These are phyloP conservation scores for Leptodirus hochenwartii DNA, from an alignment of 2,888 invertebrate genomes.

Conservation along the genomic window DNA sequence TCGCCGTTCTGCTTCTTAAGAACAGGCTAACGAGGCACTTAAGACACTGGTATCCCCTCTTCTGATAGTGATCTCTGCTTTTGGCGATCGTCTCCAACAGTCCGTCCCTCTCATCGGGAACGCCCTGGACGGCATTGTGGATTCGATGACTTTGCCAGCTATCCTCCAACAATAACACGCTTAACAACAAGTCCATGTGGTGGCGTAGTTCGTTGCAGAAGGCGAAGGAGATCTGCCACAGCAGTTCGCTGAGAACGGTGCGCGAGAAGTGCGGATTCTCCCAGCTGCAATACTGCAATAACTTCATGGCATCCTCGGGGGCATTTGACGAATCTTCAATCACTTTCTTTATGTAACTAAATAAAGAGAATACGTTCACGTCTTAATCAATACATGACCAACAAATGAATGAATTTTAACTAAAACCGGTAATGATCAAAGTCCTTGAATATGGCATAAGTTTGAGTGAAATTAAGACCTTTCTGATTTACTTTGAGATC, in stretches of 20 bases:
- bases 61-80: slow-evolving; percentile 88
- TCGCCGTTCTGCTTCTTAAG: slow-evolving; percentile 64
- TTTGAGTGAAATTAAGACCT: too few relatives aligned
- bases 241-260: slow-evolving; percentile 69
- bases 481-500: too few relatives aligned
- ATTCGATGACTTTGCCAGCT: slow-evolving; percentile 92
- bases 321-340: slow-evolving; percentile 89
- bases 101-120: slow-evolving; percentile 71
- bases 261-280: slow-evolving; percentile 91
- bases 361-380: too few relatives aligned
- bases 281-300: slow-evolving; percentile 90
- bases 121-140: slow-evolving; percentile 70
- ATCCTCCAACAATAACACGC: slow-evolving; percentile 79
- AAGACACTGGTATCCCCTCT: slow-evolving; percentile 91
- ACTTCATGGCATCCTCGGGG: slow-evolving; percentile 76
- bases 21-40: slow-evolving; percentile 88
- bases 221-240: slow-evolving; percentile 80
- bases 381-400: too few relatives aligned
- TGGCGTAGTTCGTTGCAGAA: slow-evolving; percentile 89
- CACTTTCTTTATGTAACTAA: slow-evolving; percentile 79
- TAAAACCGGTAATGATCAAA: too few relatives aligned
- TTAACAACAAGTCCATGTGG: slow-evolving; percentile 75
- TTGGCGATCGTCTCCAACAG: slow-evolving; percentile 83
- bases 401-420: too few relatives aligned
- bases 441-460: too few relatives aligned